Conservation (phyloP, 2,888 invertebrate genomes). For the Cyclophora punctaria region DNA sequence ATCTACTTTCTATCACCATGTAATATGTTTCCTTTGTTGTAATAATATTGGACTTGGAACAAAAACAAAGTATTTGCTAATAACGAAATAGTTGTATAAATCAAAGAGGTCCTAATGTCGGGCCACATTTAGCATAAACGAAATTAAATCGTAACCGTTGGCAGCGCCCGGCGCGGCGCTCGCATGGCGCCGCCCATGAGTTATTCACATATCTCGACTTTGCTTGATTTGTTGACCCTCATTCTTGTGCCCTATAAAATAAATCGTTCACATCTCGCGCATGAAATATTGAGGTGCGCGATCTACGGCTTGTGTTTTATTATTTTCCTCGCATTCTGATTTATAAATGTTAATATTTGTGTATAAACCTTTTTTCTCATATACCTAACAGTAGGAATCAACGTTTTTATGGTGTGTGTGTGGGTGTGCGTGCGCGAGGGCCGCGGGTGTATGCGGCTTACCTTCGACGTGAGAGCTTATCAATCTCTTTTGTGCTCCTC, state of each 20-base stretch:
- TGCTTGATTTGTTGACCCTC: slow-evolving; percentile 21
- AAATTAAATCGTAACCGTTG: not conserved
- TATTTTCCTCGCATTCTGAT: slow-evolving; percentile 10
- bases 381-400: too few species aligned
- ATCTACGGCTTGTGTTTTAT: slow-evolving; percentile 19
- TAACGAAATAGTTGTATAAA: not conserved
- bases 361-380: too few species aligned
- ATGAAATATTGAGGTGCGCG: slow-evolving; percentile 14
- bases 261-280: slow-evolving; percentile 19
- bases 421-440: too few species aligned
- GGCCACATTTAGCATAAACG: not conserved
- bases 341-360: not conserved
- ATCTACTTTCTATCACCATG: too few species aligned
- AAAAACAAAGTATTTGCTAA: not conserved
- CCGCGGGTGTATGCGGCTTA: too few species aligned
- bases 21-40: not conserved
- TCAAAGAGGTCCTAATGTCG: not conserved
- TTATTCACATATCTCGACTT: slow-evolving; percentile 19
- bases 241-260: slow-evolving; percentile 17
- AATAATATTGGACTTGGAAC: not conserved
- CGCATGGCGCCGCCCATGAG: slow-evolving; percentile 14
- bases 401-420: too few species aligned
- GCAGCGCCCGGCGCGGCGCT: slow-evolving; percentile 5
- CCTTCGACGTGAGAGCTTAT: too few species aligned
- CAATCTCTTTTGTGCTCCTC: too few species aligned